Evolutionary conservation across 2,888 invertebrate genomes (phyloP).

Genomic region (Ephialtes manifestator): DNA sequence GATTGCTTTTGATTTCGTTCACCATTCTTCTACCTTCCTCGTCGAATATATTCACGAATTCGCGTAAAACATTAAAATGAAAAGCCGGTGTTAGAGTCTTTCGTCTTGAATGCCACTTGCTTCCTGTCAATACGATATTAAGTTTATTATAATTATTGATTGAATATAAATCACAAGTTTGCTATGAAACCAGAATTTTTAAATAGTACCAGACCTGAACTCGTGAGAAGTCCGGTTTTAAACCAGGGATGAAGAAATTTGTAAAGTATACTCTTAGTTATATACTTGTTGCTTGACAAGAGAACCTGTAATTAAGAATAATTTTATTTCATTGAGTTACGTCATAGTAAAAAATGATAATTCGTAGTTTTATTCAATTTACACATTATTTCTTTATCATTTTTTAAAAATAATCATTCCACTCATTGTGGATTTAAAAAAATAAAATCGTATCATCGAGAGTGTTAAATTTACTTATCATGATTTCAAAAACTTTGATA

Average conservation of each 20-base stretch:
- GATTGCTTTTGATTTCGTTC: constrained; percentile 76
- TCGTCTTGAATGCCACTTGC: constrained; percentile 89
- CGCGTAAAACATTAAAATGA: constrained; percentile 88
- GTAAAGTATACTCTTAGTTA: constrained; percentile 84
- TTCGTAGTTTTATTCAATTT: too few species aligned
- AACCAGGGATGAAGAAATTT: constrained; percentile 86
- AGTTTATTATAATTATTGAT: background rate
- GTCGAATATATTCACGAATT: constrained; percentile 84
- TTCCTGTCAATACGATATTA: constrained; percentile 80
- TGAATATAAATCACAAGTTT: background rate
- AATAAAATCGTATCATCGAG: too few species aligned
- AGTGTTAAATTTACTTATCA: too few species aligned
- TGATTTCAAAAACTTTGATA: too few species aligned
- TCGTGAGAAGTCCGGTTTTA: constrained; percentile 84
- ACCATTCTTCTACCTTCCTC: constrained; percentile 85
- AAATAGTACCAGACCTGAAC: constrained; percentile 80
- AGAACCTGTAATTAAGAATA: constrained; percentile 75
- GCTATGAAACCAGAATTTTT: background rate
- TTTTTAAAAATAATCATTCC: too few species aligned
- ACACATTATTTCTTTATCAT: too few species aligned
- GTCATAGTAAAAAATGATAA: background rate
- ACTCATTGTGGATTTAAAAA: too few species aligned
- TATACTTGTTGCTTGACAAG: constrained; percentile 80
- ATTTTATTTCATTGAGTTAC: background rate
- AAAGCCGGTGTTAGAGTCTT: constrained; percentile 89